Conservation (phyloP, 2,888 invertebrate species). For the Heteromyza rotundicornis region DNA sequence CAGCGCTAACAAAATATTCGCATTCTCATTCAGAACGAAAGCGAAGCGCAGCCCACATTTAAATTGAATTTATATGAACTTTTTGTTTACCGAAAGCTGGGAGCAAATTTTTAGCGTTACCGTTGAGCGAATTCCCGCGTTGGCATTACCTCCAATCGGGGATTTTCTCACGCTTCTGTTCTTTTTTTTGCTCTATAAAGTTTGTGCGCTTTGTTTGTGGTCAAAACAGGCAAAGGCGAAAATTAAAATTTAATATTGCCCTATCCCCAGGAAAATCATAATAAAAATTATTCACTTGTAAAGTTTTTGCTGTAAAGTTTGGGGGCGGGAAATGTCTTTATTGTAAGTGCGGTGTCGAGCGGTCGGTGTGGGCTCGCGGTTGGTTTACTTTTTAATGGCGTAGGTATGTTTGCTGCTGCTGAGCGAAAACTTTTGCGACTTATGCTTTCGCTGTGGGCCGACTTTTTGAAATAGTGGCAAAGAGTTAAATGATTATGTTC, state of each 20-base stretch:
- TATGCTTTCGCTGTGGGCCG: background rate
- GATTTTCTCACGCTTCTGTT: background rate
- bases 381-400: background rate
- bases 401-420: background rate
- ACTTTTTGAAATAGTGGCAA: background rate
- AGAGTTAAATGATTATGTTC: constrained; percentile 1
- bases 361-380: background rate
- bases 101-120: background rate
- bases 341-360: no score
- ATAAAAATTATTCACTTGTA: constrained; percentile 4
- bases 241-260: constrained; percentile 4
- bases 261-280: background rate
- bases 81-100: background rate
- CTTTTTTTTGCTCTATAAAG: no score
- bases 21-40: background rate
- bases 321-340: background rate
- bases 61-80: constrained; percentile 3
- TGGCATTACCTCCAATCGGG: background rate
- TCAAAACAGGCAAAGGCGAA: background rate
- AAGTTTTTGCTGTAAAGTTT: background rate
- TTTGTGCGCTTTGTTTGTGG: background rate
- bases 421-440: background rate
- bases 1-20: background rate
- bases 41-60: background rate
- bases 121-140: background rate